phyloP scores from a whole-genome alignment of 2,888 invertebrate genomes.

The Ectemnius continuus region DNA sequence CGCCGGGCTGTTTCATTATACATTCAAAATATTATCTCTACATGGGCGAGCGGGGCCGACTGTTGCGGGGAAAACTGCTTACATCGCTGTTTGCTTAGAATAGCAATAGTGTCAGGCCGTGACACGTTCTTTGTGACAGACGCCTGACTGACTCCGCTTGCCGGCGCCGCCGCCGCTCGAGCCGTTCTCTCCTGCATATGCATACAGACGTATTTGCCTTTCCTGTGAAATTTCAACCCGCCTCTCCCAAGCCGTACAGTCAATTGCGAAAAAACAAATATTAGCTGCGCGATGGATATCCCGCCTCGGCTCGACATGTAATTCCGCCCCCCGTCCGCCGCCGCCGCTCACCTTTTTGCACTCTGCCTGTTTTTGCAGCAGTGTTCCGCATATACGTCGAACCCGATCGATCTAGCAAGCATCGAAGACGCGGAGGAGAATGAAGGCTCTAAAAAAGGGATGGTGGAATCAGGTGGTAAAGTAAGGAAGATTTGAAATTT shows the following conservation, averaged over 20 bases:
- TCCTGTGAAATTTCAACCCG: slow-evolving; percentile 47
- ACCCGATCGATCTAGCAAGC: too few relatives aligned
- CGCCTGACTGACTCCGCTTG: slow-evolving; percentile 28
- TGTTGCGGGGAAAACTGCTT: slow-evolving; percentile 41
- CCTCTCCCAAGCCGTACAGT: slow-evolving; percentile 34
- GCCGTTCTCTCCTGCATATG: slow-evolving; percentile 52
- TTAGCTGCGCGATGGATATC: background rate
- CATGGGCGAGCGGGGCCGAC: slow-evolving; percentile 49
- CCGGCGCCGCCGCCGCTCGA: slow-evolving; percentile 23
- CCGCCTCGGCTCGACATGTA: too few relatives aligned
- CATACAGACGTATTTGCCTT: slow-evolving; percentile 56
- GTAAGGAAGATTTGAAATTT: too few relatives aligned
- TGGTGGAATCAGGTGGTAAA: too few relatives aligned
- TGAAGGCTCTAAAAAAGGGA: too few relatives aligned
- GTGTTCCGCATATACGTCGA: too few relatives aligned
- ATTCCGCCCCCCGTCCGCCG: too few relatives aligned
- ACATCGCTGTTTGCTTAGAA: slow-evolving; percentile 60
- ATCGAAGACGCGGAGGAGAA: too few relatives aligned
- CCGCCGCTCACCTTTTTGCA: too few relatives aligned
- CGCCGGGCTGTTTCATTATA: slow-evolving; percentile 56
- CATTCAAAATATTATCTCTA: slow-evolving; percentile 72
- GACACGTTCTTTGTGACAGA: slow-evolving; percentile 53
- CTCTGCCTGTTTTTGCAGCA: too few relatives aligned
- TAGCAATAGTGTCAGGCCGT: slow-evolving; percentile 57
- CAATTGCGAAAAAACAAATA: slow-evolving; percentile 19